Evolutionary conservation across 2,113 vertebrate species (phyloP).

Genomic region (Bombycilla garrulus): DNA sequence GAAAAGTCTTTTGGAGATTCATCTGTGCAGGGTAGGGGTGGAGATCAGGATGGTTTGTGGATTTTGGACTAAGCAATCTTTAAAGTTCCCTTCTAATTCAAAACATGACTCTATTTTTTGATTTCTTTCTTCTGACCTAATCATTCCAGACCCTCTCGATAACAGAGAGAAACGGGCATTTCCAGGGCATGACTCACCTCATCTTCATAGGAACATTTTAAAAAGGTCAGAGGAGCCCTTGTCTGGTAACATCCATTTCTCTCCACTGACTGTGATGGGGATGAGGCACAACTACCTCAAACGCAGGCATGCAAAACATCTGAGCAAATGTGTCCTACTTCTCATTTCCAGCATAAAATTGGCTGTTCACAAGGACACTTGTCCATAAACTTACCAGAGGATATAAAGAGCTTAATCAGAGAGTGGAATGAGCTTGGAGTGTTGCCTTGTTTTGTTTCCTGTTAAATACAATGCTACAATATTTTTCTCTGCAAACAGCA

Average conservation of each 20-base stretch:
- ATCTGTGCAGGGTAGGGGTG: background rate
- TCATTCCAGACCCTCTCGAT: background rate
- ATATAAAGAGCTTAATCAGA: background rate
- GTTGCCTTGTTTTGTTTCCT: background rate
- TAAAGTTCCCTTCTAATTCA: background rate
- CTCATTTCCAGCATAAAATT: background rate
- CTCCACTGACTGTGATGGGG: background rate
- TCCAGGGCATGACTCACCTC: constrained; percentile 22
- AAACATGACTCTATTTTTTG: background rate
- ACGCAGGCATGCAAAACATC: rapidly evolving
- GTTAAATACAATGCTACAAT: background rate
- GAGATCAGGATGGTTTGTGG: background rate
- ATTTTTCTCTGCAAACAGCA: background rate
- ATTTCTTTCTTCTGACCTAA: background rate
- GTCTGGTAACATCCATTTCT: background rate
- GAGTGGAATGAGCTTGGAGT: background rate
- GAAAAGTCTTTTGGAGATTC: background rate
- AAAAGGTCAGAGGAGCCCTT: constrained; percentile 9
- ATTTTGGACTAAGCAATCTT: background rate
- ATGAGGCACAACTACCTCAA: background rate
- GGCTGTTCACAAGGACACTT: background rate
- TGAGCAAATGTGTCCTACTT: background rate
- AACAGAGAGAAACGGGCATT: background rate
- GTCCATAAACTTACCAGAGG: background rate
- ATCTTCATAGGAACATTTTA: background rate